Percentiles rank a stretch among this genome's conserved stretches.
These are phyloP conservation scores for Bembecia ichneumoniformis DNA, from an alignment of 2,888 invertebrate genomes.

Conservation along the genomic window DNA sequence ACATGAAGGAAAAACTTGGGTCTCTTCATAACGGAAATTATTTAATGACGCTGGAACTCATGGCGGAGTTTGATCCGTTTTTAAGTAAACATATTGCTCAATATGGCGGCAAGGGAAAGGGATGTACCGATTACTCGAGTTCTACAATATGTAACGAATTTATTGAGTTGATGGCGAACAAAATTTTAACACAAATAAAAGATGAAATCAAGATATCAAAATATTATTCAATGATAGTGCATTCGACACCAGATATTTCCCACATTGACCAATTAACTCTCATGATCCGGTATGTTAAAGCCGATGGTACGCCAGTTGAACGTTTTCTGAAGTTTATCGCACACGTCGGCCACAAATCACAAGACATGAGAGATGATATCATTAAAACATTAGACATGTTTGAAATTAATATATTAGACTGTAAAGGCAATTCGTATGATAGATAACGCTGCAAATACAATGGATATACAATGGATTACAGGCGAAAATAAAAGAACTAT, in stretches of 20 bases:
- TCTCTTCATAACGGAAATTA: slow-evolving; percentile 7
- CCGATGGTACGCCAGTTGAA: slow-evolving; percentile 2
- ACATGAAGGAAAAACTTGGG: slow-evolving; percentile 6
- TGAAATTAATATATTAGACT: slow-evolving; percentile 4
- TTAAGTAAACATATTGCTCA: background rate
- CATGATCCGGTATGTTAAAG: slow-evolving; percentile 3
- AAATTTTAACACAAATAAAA: slow-evolving; percentile 1
- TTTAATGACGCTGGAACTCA: slow-evolving; percentile 2
- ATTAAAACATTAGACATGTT: slow-evolving; percentile 4
- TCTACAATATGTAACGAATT: slow-evolving; percentile 4
- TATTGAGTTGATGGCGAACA: slow-evolving; percentile 1
- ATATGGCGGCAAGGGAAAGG: background rate
- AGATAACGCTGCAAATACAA: slow-evolving; percentile 3
- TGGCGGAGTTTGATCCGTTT: slow-evolving; percentile 1
- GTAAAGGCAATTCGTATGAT: slow-evolving; percentile 2
- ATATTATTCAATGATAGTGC: slow-evolving; percentile 2
- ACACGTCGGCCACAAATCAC: no score
- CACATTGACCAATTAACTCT: slow-evolving; percentile 7
- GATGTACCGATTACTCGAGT: background rate
- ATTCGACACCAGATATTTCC: slow-evolving; percentile 6
- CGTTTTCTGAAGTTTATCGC: slow-evolving; percentile 2
- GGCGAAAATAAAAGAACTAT: slow-evolving; percentile 4
- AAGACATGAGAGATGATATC: slow-evolving; percentile 1
- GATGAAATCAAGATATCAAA: slow-evolving; percentile 2
- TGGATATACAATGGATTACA: slow-evolving; percentile 1